Conservation (phyloP, 2,797 vertebrate genomes). For the Parauchenoglanis ngamensis region DNA sequence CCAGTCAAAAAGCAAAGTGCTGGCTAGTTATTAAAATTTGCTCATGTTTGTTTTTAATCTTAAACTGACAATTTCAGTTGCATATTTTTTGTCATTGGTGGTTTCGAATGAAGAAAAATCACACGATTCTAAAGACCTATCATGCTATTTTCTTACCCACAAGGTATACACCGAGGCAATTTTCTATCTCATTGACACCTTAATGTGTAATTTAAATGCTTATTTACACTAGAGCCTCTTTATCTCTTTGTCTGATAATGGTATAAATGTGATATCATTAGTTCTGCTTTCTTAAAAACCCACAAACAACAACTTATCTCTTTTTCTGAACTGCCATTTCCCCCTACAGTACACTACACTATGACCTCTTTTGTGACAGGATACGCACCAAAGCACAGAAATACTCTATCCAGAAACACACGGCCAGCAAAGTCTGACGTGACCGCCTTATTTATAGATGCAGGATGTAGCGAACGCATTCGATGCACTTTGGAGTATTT, state of each 20-base stretch:
- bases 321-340: neutral
- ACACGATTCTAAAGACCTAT: neutral
- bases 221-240: neutral
- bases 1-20: neutral
- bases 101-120: neutral
- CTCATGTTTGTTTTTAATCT: neutral
- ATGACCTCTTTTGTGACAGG: neutral
- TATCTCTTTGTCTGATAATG: neutral
- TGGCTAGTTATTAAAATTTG: neutral
- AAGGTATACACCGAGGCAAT: neutral
- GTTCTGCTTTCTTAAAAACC: neutral
- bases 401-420: neutral
- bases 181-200: neutral
- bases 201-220: neutral
- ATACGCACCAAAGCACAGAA: neutral
- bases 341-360: neutral
- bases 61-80: neutral
- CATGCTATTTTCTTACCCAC: neutral
- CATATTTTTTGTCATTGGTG: neutral
- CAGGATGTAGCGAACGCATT: conserved; percentile 3
- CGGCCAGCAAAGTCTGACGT: neutral
- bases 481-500: neutral
- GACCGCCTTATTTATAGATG: conserved; percentile 1
- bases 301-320: neutral
- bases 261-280: neutral